Evolutionary conservation across 2,888 invertebrate species (phyloP).

Genomic region (Allolobophora icterica): DNA sequence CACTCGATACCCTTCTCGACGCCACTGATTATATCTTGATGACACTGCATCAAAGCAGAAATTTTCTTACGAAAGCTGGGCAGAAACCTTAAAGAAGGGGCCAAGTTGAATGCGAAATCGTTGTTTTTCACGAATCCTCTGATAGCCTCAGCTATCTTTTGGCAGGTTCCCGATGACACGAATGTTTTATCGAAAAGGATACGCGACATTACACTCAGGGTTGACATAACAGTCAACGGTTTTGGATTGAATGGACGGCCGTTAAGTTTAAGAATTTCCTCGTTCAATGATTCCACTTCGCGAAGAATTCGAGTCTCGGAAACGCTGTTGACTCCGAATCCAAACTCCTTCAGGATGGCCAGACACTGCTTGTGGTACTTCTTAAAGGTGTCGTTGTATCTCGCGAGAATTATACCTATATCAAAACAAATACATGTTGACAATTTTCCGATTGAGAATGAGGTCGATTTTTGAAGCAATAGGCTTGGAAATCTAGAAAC

Average conservation of each 20-base stretch:
- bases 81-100: neutral
- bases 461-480: too few species aligned
- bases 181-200: neutral
- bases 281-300: neutral
- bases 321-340: neutral
- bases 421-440: too few species aligned
- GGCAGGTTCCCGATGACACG: neutral
- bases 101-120: neutral
- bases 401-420: neutral
- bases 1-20: neutral
- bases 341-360: neutral
- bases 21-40: neutral
- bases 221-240: neutral
- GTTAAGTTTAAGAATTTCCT: neutral
- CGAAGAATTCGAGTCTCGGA: neutral
- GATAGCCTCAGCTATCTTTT: neutral
- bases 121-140: neutral
- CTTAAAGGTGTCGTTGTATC: neutral
- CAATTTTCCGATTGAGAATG: too few species aligned
- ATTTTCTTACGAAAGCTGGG: neutral
- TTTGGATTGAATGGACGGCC: neutral
- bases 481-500: too few species aligned
- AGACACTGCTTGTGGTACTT: neutral
- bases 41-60: neutral
- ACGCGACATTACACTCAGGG: neutral